A percentile compares a stretch with the other conserved stretches of the same genome.
Evolutionary conservation across 1,140 invertebrate species (phyloP).

Genomic region (Chironomus tepperi): DNA sequence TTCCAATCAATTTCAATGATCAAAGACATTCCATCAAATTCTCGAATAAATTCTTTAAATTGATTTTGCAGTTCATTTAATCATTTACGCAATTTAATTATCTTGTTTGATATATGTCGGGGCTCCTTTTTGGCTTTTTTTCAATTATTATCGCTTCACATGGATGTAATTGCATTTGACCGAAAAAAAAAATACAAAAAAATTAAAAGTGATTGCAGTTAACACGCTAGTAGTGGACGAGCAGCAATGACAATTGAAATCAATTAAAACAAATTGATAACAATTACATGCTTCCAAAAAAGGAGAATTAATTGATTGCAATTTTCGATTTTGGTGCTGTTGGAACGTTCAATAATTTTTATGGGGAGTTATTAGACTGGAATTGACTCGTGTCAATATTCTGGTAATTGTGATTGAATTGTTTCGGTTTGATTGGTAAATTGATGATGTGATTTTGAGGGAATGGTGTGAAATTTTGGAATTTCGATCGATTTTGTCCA

Average conservation of each 20-base stretch:
- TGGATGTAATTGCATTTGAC: background rate
- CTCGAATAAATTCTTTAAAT: conserved; percentile 17
- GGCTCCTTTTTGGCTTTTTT: background rate
- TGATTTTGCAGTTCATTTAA: conserved; percentile 24
- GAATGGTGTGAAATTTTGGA: too few species aligned
- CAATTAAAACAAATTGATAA: background rate
- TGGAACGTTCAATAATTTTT: too few species aligned
- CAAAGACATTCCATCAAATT: conserved; percentile 20
- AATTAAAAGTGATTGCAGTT: background rate
- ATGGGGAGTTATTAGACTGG: too few species aligned
- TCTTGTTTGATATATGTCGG: background rate
- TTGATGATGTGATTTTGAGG: too few species aligned
- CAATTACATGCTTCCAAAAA: background rate
- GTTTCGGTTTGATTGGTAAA: too few species aligned
- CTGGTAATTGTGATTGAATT: too few species aligned
- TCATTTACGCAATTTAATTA: conserved; percentile 14
- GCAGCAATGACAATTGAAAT: background rate
- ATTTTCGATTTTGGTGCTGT: background rate
- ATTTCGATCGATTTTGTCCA: too few species aligned
- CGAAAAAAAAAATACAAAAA: background rate
- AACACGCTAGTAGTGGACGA: background rate
- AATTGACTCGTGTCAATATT: too few species aligned
- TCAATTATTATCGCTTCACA: background rate
- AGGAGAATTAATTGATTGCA: conserved; percentile 3
- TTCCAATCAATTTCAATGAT: conserved; percentile 20